Evolutionary conservation across 2,797 vertebrate genomes (phyloP), one percentile per base, ranked within the genome.

Genomic region (Tragelaphus oryx): DNA sequence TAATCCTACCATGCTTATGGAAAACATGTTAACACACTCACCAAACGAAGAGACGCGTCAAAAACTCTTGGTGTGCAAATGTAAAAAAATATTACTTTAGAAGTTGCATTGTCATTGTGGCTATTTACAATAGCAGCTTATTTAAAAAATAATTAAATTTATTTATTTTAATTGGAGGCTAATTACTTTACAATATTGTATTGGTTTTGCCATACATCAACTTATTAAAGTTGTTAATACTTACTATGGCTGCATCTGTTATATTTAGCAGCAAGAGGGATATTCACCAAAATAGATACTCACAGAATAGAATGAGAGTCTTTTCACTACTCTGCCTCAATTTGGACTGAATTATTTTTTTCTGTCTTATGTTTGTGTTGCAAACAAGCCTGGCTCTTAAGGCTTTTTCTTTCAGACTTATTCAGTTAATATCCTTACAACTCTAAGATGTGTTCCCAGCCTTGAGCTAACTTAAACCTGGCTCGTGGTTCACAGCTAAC

Each of bases 331-430:
- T 71, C 12, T 86, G 55, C 11, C 89, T 96, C 22, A 60, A 1
- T 91, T 94, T 95, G 83, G 62, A 76, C 17, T 65, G 16, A 74
- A 82, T 60, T 94, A 74, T 62, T 83, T 85, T 90, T 84, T 54
- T 92, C 62, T 89, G 22, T 18, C 50, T 83, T 65, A 50, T 65
- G 33, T 89, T 94, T 81, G 79, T 60, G 50, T 22, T 76, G 17
- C 46, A 81, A 90, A 93, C 18, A 92, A 95, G 37, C 13, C 12
- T 59, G 37, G 14, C 10, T 86, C n/a, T 62, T 89, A 48, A 80
- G 54, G 17, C 44, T 75, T 94, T 94, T 83, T 37, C 30, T 52
- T 10, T 13, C n/a, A 54, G 83, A 90, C 2, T 44, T 52, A 74
- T n/a, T 89, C 37, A 60, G 6, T 54, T 90, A 87, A 37, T 11